Conservation (phyloP, 2,888 invertebrate genomes). For the Drosophila kokeensis region DNA sequence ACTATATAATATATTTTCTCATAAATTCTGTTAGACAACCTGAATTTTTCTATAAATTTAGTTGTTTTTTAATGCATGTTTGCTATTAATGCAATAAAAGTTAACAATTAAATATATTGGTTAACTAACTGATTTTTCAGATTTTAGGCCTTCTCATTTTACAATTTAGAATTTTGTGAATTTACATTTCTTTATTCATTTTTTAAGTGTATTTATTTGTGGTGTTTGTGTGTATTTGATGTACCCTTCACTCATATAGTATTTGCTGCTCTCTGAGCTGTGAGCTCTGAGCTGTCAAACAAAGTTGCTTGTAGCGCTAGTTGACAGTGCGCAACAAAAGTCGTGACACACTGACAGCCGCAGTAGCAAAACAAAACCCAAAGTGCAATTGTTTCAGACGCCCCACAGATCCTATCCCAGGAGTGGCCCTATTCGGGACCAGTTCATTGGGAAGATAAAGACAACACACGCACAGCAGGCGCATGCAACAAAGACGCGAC, state of each 20-base stretch:
- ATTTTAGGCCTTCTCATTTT: background rate
- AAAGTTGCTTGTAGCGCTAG: slow-evolving; percentile 67
- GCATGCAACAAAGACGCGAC: slow-evolving; percentile 10
- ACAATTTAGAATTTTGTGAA: background rate
- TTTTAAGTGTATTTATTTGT: background rate
- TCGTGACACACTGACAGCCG: slow-evolving; percentile 65
- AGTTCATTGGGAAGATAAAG: slow-evolving; percentile 46
- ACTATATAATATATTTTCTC: background rate
- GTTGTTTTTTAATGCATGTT: background rate
- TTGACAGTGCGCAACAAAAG: slow-evolving; percentile 74
- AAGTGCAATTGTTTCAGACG: slow-evolving; percentile 62
- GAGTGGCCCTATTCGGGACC: slow-evolving; percentile 1
- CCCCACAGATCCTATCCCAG: slow-evolving; percentile 18
- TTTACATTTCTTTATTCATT: background rate
- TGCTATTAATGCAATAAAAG: background rate
- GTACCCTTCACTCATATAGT: slow-evolving; percentile 54
- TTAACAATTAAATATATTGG: too few relatives aligned
- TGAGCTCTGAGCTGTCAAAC: slow-evolving; percentile 63
- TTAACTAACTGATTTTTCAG: too few relatives aligned
- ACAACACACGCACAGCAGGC: slow-evolving; percentile 42
- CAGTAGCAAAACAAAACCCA: slow-evolving; percentile 58
- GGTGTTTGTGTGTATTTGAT: background rate
- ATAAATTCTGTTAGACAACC: too few relatives aligned
- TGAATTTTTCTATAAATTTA: too few relatives aligned
- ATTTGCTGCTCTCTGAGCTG: slow-evolving; percentile 43